phyloP scores from a whole-genome alignment of 2,797 vertebrate genomes.

The Florisuga fusca region DNA sequence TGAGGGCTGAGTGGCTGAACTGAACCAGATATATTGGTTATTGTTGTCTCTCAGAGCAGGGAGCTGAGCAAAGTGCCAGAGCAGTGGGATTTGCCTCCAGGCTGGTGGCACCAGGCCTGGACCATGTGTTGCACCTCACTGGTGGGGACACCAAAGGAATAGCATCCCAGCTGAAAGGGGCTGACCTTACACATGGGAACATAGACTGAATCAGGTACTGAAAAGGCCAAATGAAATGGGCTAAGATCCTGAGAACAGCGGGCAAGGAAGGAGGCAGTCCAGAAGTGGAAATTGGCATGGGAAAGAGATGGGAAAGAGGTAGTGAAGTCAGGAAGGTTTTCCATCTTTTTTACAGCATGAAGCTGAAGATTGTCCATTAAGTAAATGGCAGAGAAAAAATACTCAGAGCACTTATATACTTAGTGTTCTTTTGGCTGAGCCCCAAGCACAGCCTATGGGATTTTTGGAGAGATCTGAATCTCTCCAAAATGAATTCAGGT shows the following conservation, averaged over 20 bases:
- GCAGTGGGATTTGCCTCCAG: neutral
- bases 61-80: neutral
- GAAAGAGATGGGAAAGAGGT: neutral
- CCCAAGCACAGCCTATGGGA: neutral
- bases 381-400: neutral
- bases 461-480: neutral
- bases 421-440: neutral
- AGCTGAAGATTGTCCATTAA: neutral
- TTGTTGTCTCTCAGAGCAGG: rapidly evolving
- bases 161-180: neutral
- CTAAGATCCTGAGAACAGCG: neutral
- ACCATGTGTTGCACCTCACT: neutral
- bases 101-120: neutral
- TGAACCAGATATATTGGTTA: conserved; percentile 6
- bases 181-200: neutral
- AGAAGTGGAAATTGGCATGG: neutral
- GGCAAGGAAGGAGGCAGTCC: neutral
- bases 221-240: neutral
- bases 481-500: neutral
- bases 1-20: neutral
- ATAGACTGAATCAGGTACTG: neutral
- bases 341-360: neutral
- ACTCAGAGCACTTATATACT: neutral
- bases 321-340: neutral
- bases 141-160: rapidly evolving